Percentiles rank a stretch among this genome's conserved stretches.
phyloP scores from a whole-genome alignment of 2,797 vertebrate genomes.

The Hipposideros larvatus region DNA sequence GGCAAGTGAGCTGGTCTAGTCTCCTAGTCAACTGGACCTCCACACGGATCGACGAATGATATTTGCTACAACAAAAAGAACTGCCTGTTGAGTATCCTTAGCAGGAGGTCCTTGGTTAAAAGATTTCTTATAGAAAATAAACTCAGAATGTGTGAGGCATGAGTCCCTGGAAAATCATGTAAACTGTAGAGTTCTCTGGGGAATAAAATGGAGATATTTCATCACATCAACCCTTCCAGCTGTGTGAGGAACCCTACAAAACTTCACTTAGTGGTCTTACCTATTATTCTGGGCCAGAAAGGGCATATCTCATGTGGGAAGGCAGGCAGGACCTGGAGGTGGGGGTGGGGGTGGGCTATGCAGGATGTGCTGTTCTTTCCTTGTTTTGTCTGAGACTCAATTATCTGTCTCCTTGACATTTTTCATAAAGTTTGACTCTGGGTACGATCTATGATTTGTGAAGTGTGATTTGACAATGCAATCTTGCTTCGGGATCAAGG shows the following conservation, averaged over 20 bases:
- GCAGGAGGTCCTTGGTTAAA: neutral
- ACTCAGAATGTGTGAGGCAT: neutral
- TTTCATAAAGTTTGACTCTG: neutral
- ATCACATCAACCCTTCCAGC: neutral
- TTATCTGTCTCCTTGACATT: neutral
- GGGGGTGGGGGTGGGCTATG: no score
- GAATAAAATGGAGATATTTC: neutral
- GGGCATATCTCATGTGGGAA: neutral
- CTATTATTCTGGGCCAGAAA: neutral
- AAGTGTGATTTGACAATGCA: no score
- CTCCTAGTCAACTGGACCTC: neutral
- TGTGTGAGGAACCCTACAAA: neutral
- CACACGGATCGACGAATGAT: rapidly evolving
- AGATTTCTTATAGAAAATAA: neutral
- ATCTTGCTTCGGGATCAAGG: neutral
- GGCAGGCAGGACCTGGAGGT: neutral
- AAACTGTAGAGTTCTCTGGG: no score
- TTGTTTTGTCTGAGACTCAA: neutral
- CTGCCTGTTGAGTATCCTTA: neutral
- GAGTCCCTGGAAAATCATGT: neutral
- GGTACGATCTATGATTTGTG: neutral
- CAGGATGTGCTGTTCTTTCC: neutral
- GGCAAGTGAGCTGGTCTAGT: neutral
- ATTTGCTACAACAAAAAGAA: neutral
- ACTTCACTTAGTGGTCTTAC: neutral